These are phyloP conservation scores for Synanceia verrucosa DNA, from an alignment of 2,797 vertebrate genomes.

Conservation along the genomic window DNA sequence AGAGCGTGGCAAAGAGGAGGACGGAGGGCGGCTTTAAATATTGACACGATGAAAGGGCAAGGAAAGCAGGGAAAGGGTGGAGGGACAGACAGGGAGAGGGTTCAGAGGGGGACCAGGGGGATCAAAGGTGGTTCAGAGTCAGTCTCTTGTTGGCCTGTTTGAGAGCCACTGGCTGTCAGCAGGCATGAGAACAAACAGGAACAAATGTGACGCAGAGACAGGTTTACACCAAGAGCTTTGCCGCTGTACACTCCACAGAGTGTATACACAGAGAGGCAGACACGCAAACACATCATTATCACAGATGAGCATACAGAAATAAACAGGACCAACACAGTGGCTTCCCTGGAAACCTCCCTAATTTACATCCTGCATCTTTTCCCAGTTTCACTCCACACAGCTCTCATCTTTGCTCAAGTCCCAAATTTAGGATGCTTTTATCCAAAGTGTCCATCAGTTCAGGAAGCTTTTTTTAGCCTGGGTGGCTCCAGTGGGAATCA, in stretches of 20 bases:
- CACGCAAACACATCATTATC: conserved; percentile 22
- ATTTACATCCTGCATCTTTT: conserved; percentile 10
- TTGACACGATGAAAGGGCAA: conserved; percentile 55
- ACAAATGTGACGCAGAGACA: conserved; percentile 33
- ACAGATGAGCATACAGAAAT: conserved; percentile 33
- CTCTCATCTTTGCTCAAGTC: not conserved
- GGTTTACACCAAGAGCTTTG: conserved; percentile 50
- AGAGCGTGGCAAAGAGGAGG: conserved; percentile 8
- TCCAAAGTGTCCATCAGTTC: conserved; percentile 1
- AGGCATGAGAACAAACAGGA: conserved; percentile 71
- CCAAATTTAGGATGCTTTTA: conserved; percentile 19
- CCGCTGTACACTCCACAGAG: not conserved
- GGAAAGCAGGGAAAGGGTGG: conserved; percentile 21
- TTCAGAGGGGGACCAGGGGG: conserved; percentile 39
- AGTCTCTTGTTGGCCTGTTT: conserved; percentile 53
- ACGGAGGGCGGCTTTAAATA: conserved; percentile 51
- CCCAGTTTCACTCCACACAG: not conserved
- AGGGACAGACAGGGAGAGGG: conserved; percentile 15
- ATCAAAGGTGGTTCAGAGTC: conserved; percentile 69
- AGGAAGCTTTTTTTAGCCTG: not conserved
- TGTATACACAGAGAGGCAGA: conserved; percentile 14
- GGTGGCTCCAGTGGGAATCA: conserved; percentile 23
- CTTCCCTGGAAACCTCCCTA: conserved; percentile 15
- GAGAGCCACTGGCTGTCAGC: conserved; percentile 61
- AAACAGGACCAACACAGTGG: conserved; percentile 1